phyloP scores from a whole-genome alignment of 1,140 invertebrate genomes.

The Anastrepha obliqua region DNA sequence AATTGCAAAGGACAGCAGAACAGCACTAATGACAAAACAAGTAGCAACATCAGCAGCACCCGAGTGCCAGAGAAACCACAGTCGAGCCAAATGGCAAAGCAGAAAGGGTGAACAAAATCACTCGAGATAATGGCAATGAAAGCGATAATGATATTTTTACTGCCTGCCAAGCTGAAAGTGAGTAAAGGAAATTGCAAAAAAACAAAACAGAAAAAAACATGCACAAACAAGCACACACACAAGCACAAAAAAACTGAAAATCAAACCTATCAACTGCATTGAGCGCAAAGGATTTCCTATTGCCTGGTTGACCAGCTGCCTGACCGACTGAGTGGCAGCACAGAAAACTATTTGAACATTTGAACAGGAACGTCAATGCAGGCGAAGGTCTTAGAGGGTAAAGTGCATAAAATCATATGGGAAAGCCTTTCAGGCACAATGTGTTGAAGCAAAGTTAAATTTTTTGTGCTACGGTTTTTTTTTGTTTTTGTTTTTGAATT shows the following conservation, averaged over 20 bases:
- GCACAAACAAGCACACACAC: neutral
- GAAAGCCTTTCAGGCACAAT: too few species aligned
- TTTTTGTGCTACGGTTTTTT: neutral
- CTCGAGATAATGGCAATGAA: slow-evolving; percentile 25
- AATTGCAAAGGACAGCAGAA: slow-evolving; percentile 24
- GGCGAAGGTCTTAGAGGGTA: neutral
- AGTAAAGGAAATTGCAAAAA: slow-evolving; percentile 41
- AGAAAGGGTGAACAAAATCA: slow-evolving; percentile 35
- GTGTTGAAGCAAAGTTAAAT: neutral
- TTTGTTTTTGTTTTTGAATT: neutral
- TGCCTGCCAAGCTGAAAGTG: slow-evolving; percentile 29
- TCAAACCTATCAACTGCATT: slow-evolving; percentile 52
- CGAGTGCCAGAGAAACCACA: neutral
- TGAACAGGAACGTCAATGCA: neutral
- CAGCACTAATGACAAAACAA: slow-evolving; percentile 42
- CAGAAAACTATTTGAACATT: slow-evolving; percentile 5
- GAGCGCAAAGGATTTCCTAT: slow-evolving; percentile 37
- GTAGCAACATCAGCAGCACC: neutral
- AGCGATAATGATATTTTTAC: slow-evolving; percentile 47
- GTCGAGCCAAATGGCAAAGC: neutral
- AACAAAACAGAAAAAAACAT: neutral
- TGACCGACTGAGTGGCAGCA: slow-evolving; percentile 37
- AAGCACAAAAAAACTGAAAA: neutral
- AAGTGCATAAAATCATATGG: too few species aligned
- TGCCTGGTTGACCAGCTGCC: slow-evolving; percentile 34